Evolutionary conservation across 2,888 invertebrate species (phyloP), one percentile per base, ranked within the genome.

Genomic region (Chymomyza amoena): DNA sequence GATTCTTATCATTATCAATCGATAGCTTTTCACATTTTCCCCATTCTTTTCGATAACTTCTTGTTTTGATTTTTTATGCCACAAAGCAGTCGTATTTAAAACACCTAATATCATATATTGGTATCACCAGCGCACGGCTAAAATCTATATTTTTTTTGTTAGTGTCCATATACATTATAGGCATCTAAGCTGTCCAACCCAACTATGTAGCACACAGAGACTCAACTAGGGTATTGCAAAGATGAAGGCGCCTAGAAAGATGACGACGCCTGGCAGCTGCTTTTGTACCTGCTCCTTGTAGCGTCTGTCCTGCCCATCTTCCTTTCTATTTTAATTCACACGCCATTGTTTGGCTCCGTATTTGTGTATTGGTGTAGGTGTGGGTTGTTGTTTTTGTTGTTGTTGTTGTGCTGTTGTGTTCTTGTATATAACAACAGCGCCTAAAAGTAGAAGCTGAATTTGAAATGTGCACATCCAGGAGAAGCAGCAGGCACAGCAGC

Each of bases 371-470:
- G 62, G n/a, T 54, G 3, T 13, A 25, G 57, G 57, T 60, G 60
- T 16, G n/a, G n/a, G 45, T 25, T 25, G 6, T 68, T 10, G 76
- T 39, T 69, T 32, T 32, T 68, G 66, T 25, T 25, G 3, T 69
- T 16, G 76, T 39, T 69, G 51, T 32, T 68, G 66, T 25, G 70
- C 64, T 25, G 16, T 67, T 56, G 61, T 67, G 81, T 70, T 83
- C 45, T 25, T 57, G 45, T 61, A 61, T 15, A 10, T 13, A n/a
- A n/a, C 32, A 60, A 60, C 75, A 76, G 62, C 80, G 84, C 84
- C 88, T 85, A 88, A 81, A 81, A 81, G 87, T 78, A 86, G 84
- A 74, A 87, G 84, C 77, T 88, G 88, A 88, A 84, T 88, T 84
- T 88, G 84, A 84, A 88, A 86, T 88, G 76, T 86, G 82, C 88